Conservation (phyloP, 2,113 vertebrate species). For the zebrafish (Danio rerio) region GRCz12tu NC_133188.1:41425501-41426000, state of each 20-base stretch:
- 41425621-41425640: conserved; percentile 74
- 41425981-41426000: neutral
- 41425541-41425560: conserved; percentile 53
- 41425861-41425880: neutral
- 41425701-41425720: conserved; percentile 62
- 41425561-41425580: conserved; percentile 66
- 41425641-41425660: conserved; percentile 79
- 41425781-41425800: conserved; percentile 60
- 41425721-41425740: conserved; percentile 32
- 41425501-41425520: conserved; percentile 70
- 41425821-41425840: conserved; percentile 9
- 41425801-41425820: conserved; percentile 59
- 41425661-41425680: conserved; percentile 76
- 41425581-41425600: conserved; percentile 76
- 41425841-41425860: conserved; percentile 4
- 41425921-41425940: neutral
- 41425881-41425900: neutral
- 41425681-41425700: conserved; percentile 71
- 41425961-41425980: neutral
- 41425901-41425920: neutral
- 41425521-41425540: conserved; percentile 71
- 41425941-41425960: neutral
- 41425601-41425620: conserved; percentile 73
- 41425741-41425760: conserved; percentile 13
- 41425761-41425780: conserved; percentile 22